Conservation (phyloP, 1,140 invertebrate genomes). For the Drosophila ercepeae region DNA sequence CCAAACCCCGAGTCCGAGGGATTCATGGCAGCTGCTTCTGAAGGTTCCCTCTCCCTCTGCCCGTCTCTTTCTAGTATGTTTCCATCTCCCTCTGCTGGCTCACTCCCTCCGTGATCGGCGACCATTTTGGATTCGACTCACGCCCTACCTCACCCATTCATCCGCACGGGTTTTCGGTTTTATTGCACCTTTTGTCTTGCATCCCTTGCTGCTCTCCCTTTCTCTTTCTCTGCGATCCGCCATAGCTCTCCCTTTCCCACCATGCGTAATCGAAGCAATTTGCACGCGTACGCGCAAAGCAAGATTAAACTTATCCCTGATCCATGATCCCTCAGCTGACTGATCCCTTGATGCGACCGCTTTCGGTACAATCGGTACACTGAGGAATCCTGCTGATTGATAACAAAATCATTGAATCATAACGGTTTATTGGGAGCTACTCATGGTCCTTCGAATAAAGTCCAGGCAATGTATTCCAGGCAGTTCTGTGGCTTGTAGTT, state of each 20-base stretch:
- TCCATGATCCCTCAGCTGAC: constrained; percentile 48
- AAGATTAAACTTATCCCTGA: constrained; percentile 73
- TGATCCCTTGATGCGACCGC: constrained; percentile 61
- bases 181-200: constrained; percentile 75
- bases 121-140: constrained; percentile 72
- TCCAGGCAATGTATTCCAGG: too few species aligned
- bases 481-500: too few species aligned
- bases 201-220: constrained; percentile 20
- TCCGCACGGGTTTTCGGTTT: constrained; percentile 55
- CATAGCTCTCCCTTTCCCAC: not conserved
- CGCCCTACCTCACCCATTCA: constrained; percentile 63
- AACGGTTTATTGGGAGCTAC: too few species aligned
- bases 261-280: constrained; percentile 73
- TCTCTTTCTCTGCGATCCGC: constrained; percentile 19
- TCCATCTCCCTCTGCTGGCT: not conserved
- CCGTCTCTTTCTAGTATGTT: too few species aligned
- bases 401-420: too few species aligned
- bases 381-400: too few species aligned
- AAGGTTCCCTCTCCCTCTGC: not conserved
- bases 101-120: constrained; percentile 11
- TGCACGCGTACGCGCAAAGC: constrained; percentile 81
- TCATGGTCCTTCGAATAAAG: too few species aligned
- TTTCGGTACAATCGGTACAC: constrained; percentile 26
- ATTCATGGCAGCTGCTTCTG: constrained; percentile 29
- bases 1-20: constrained; percentile 14